These are phyloP conservation scores for Sardina pilchardus DNA, from an alignment of 2,113 vertebrate species.

Conservation along the genomic window DNA sequence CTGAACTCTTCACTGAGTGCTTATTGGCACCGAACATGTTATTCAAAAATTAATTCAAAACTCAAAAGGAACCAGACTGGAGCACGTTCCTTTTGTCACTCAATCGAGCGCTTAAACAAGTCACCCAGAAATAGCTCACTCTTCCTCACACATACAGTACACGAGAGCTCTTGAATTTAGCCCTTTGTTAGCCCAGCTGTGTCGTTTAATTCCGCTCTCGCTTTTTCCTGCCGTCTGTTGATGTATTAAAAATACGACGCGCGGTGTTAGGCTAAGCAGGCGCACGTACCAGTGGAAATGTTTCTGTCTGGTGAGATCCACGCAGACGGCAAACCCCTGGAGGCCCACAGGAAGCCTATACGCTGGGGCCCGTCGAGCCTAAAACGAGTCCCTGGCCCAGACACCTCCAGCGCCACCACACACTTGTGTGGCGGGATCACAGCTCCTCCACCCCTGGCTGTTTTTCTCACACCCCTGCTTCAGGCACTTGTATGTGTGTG, in stretches of 20 bases:
- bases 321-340: background rate
- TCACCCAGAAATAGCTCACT: background rate
- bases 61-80: background rate
- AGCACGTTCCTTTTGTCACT: background rate
- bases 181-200: background rate
- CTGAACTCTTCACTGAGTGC: background rate
- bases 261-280: background rate
- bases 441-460: background rate
- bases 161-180: background rate
- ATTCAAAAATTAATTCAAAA: background rate
- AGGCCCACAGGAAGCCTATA: background rate
- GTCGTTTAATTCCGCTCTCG: background rate
- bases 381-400: background rate
- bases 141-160: background rate
- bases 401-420: background rate
- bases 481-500: constrained; percentile 32
- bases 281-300: background rate
- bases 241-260: background rate
- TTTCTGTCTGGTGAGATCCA: background rate
- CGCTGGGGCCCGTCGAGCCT: background rate
- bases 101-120: background rate
- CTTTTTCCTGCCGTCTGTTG: background rate
- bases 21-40: background rate
- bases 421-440: background rate
- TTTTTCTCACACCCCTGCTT: constrained; percentile 1